Conservation (phyloP, 2,888 invertebrate species). For the Rhodophaea formosa region DNA sequence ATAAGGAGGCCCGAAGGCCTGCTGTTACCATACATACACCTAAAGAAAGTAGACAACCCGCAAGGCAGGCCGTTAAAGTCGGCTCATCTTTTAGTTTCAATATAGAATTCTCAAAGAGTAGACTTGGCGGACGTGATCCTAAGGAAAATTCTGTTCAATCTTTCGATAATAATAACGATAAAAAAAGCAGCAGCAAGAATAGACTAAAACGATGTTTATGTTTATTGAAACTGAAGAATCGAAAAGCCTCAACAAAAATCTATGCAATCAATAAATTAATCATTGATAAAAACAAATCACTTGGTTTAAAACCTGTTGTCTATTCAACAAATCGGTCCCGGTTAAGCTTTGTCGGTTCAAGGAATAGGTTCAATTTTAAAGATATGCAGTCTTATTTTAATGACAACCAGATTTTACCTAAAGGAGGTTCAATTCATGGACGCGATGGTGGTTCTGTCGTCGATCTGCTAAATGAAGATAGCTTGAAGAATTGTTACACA, state of each 20-base stretch:
- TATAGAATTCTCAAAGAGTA: conserved; percentile 33
- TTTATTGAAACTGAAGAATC: conserved; percentile 38
- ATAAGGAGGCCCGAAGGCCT: conserved; percentile 9
- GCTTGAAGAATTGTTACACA: background rate
- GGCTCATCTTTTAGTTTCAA: conserved; percentile 35
- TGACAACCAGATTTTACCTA: background rate
- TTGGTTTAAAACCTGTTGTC: background rate
- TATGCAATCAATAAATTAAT: background rate
- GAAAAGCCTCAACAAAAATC: conserved; percentile 14
- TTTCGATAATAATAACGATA: background rate
- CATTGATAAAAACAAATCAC: background rate
- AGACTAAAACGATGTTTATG: conserved; percentile 43
- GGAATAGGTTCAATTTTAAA: background rate
- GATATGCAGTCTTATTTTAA: conserved; percentile 11
- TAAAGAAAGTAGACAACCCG: background rate
- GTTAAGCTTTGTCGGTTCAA: background rate
- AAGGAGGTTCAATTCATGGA: background rate
- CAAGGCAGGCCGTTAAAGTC: conserved; percentile 26
- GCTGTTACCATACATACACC: background rate
- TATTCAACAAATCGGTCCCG: background rate
- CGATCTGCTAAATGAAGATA: background rate
- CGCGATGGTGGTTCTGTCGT: background rate
- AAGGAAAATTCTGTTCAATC: background rate
- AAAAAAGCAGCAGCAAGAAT: background rate
- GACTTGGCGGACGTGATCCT: background rate